A percentile compares a stretch with the other conserved stretches of the same genome.
phyloP scores from a whole-genome alignment of 2,888 invertebrate genomes.

The Lamellibrachia satsuma region DNA sequence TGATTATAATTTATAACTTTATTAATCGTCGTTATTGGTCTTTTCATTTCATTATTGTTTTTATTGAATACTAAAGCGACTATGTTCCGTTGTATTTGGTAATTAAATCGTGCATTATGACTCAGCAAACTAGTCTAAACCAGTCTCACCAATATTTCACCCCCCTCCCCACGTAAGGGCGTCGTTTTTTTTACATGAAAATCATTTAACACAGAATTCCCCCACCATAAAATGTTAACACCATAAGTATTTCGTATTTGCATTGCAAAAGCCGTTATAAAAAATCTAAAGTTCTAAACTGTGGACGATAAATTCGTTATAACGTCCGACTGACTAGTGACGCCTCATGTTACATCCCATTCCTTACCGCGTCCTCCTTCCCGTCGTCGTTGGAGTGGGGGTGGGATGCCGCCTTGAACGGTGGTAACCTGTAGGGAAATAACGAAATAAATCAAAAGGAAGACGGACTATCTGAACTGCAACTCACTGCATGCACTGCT shows the following conservation, averaged over 20 bases:
- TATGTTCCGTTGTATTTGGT: background rate
- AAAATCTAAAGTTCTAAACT: background rate
- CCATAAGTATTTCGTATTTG: background rate
- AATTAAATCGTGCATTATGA: background rate
- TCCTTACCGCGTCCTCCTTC: background rate
- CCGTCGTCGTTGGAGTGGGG: background rate
- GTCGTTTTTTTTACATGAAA: background rate
- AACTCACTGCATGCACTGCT: background rate
- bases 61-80: background rate
- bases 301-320: background rate
- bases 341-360: background rate
- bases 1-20: background rate
- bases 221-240: background rate
- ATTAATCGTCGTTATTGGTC: background rate
- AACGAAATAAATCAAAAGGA: background rate
- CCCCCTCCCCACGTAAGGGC: background rate
- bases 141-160: background rate
- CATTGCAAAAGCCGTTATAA: background rate
- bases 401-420: slow-evolving; percentile 5
- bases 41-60: background rate
- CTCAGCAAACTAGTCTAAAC: background rate
- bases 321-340: background rate
- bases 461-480: background rate
- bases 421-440: background rate
- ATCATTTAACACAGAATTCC: background rate